Evolutionary conservation across 2,797 vertebrate species (phyloP).

Genomic region (Muscicapa striata): DNA sequence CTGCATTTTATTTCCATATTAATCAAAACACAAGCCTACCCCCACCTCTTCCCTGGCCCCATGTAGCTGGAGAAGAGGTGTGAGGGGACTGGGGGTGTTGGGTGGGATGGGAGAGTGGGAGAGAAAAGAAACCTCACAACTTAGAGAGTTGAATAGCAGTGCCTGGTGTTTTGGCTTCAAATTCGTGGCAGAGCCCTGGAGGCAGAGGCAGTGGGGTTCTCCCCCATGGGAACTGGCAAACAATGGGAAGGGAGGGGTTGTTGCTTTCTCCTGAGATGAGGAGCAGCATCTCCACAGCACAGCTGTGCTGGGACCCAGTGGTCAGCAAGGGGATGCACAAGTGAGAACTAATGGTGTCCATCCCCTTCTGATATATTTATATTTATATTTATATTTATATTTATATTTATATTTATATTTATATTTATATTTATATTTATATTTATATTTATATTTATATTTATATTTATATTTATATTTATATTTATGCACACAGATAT

Average conservation of each 20-base stretch:
- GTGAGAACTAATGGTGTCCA: fast-evolving
- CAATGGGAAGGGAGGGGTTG: neutral
- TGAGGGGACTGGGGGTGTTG: neutral
- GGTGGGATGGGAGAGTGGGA: no score
- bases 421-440: neutral
- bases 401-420: neutral
- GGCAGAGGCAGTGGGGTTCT: fast-evolving
- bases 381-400: neutral
- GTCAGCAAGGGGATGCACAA: neutral
- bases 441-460: neutral
- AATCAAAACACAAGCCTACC: conserved; percentile 57
- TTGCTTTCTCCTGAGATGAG: neutral
- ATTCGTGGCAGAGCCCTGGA: neutral
- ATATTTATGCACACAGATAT: neutral
- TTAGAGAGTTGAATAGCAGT: neutral
- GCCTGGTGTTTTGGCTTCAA: neutral
- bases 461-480: neutral
- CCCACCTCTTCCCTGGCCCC: neutral
- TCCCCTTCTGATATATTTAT: neutral
- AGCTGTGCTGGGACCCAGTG: fast-evolving
- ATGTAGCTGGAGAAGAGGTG: neutral
- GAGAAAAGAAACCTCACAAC: neutral
- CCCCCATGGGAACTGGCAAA: neutral
- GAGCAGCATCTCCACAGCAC: neutral
- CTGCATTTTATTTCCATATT: conserved; percentile 73